Conservation (phyloP, 1,140 invertebrate species). For the Ditylenchus dipsaci region DNA sequence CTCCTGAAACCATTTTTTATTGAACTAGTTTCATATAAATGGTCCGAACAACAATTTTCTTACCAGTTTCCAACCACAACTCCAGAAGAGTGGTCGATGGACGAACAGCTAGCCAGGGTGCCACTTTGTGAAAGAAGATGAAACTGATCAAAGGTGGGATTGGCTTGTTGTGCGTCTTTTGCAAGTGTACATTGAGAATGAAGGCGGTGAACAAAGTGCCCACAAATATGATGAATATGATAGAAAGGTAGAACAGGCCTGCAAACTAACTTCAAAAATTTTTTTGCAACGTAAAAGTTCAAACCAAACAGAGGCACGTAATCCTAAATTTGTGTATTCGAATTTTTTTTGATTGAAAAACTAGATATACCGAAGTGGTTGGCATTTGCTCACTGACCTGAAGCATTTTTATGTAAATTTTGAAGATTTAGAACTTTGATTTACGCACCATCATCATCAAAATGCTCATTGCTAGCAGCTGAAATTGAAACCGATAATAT, state of each 20-base stretch:
- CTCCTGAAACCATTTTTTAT: slow-evolving; percentile 13
- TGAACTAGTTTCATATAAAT: not conserved
- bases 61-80: slow-evolving; percentile 53
- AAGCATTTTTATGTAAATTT: too few relatives aligned
- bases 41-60: not conserved
- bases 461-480: slow-evolving; percentile 57
- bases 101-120: slow-evolving; percentile 11
- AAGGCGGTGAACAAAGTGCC: slow-evolving; percentile 57
- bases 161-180: slow-evolving; percentile 52
- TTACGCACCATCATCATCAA: slow-evolving; percentile 56
- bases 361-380: slow-evolving; percentile 9
- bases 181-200: slow-evolving; percentile 55
- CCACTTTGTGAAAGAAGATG: slow-evolving; percentile 56
- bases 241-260: slow-evolving; percentile 53
- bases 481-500: too few relatives aligned
- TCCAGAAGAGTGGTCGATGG: slow-evolving; percentile 53
- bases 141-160: slow-evolving; percentile 47
- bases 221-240: slow-evolving; percentile 56
- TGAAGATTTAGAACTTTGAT: too few relatives aligned
- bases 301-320: slow-evolving; percentile 6
- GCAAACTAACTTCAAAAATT: not conserved
- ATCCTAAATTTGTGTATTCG: not conserved
- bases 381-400: slow-evolving; percentile 41
- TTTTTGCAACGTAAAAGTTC: not conserved
- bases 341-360: not conserved